Base-by-base conservation (phyloP, 2,797 vertebrate species). In the Strix occidentalis region DNA sequence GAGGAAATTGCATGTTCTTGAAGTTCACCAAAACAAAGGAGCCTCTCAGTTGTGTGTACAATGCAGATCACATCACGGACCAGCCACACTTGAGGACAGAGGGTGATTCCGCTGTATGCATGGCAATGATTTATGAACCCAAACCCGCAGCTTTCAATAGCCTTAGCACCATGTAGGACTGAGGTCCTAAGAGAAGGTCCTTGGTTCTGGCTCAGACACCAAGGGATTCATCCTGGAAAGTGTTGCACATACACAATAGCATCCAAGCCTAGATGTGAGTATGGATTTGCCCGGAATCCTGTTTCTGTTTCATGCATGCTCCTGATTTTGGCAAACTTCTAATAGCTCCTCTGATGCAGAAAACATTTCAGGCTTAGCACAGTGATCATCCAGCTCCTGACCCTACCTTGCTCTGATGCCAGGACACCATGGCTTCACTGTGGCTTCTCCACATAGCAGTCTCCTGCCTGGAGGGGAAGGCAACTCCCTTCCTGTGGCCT, bases 41-140 rank as follows among this genome's bases (percentile, higher is more conserved):
- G 11, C 2, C 0, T 19, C 24, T 74, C 4, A 1, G 3, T 29
- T 86, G 25, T 63, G 28, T 51, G 51, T 54, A n/a, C 12, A 4
- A 4, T 17, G 13, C 19, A 68, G 45, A 64, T 18, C 3, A 14
- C 1, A 3, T 13, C 17, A 63, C 0, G 4, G 45, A 84, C 8
- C 31, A 41, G 45, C 12, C 9, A n/a, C 5, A 0, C 0, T n/a
- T 19, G 15, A 60, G 31, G 7, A 7, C 35, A 83, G 19, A 39
- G 10, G 7, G 2, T 28, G 13, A 35, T 76, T 48, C 20, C 80
- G 9, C 6, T 35, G 3, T 29, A 13, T 39, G 8, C 3, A 6
- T 25, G 19, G 5, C 51, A 74, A 9, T 63, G 39, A 35, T 43
- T 77, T 70, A 24, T 20, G 37, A 77, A 68, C 8, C 16, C 43